Percentiles rank a stretch among this genome's conserved stretches.
phyloP scores from a whole-genome alignment of 2,888 invertebrate species.

The Machimus atricapillus region DNA sequence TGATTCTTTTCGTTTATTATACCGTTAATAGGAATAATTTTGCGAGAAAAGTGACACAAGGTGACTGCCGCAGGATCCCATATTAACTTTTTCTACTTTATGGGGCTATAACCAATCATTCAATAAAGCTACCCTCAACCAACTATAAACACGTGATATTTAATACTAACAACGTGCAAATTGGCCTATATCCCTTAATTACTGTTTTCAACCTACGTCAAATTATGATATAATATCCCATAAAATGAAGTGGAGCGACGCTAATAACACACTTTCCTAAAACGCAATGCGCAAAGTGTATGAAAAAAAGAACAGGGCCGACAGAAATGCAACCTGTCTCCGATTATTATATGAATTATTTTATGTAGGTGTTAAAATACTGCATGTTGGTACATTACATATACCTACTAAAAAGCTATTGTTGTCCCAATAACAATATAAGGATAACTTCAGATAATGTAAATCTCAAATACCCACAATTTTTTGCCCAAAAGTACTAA shows the following conservation, averaged over 20 bases:
- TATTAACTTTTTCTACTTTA: neutral
- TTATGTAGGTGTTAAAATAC: too few species aligned
- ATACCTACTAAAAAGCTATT: too few species aligned
- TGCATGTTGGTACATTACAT: too few species aligned
- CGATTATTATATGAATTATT: too few species aligned
- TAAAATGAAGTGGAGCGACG: neutral
- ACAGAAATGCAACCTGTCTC: too few species aligned
- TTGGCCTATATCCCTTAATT: neutral
- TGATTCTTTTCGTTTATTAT: conserved; percentile 6
- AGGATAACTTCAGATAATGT: too few species aligned
- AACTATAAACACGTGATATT: neutral
- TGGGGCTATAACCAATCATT: neutral
- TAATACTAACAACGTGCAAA: neutral
- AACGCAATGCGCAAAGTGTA: too few species aligned
- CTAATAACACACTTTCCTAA: neutral
- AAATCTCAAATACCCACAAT: too few species aligned
- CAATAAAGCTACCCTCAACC: neutral
- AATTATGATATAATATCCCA: neutral
- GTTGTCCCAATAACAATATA: too few species aligned
- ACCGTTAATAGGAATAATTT: neutral
- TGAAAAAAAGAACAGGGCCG: too few species aligned
- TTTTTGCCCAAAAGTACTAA: too few species aligned
- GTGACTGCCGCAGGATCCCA: neutral
- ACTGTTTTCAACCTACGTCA: neutral
- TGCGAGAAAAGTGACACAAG: neutral